Base-by-base conservation (phyloP, 2,797 vertebrate genomes). In the Hyperoplus lanceolatus region DNA sequence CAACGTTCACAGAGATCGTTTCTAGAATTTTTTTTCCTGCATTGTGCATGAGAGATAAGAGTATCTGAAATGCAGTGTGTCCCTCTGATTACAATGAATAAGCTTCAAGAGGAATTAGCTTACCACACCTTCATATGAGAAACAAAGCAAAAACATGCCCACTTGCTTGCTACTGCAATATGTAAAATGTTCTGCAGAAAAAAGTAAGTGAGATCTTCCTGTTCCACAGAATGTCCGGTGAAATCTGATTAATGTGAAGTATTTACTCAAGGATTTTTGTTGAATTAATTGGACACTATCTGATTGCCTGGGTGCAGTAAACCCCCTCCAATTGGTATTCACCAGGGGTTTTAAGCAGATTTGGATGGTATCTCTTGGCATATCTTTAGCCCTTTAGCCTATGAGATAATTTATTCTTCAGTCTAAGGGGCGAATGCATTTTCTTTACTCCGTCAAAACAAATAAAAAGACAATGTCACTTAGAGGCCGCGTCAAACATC, bases 21-120 rank as follows among this genome's bases (percentile, higher is more conserved):
- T 61, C 43, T 36, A 3, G 1, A 61, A 42, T 48, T 39, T 48
- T 59, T 48, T 63, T 61, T 41, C 46, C 61, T 46, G 63, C 41
- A 57, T 55, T 75, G 67, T 56, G 38, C 21, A 41, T 18, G 57
- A 42, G 14, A 74, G 77, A 88, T 83, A 79, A 79, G 59, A 6
- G 15, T 54, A 74, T 79, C 55, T 66, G 0, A 15, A 54, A 75
- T 10, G 56, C 50, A 48, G 11, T 57, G 46, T 18, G 51, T 64
- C 29, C 36, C 54, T 67, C 64, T 61, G 66, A 70, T 54, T 71
- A 56, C 50, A 75, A 45, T 2, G 50, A 21, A 13, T 51, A 72
- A 21, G 56, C 42, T 65, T 39, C 7, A 70, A 21, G 65, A 58
- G 65, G 21, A 73, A 73, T 66, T 57, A 50, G 62, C 29, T 13